phyloP scores from a whole-genome alignment of 2,888 invertebrate genomes.

The Dicyrtoma fusca region DNA sequence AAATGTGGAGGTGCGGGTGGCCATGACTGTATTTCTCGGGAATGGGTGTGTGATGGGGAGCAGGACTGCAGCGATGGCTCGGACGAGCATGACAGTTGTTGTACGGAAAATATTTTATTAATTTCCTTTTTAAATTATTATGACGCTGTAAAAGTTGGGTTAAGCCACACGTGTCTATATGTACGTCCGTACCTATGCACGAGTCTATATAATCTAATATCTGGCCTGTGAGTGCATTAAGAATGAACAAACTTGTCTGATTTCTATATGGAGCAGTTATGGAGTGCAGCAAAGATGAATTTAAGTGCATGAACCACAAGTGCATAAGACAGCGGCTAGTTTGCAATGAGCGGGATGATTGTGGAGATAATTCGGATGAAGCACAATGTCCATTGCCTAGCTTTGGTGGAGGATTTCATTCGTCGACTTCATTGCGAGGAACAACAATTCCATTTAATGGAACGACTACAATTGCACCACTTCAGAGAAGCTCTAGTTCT shows the following conservation, averaged over 20 bases:
- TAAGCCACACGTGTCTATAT: too few relatives aligned
- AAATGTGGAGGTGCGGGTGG: slow-evolving; percentile 36
- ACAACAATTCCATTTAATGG: slow-evolving; percentile 9
- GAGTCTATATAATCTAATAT: too few relatives aligned
- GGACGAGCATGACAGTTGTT: slow-evolving; percentile 57
- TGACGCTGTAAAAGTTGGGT: background rate
- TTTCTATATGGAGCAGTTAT: slow-evolving; percentile 18
- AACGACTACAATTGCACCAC: slow-evolving; percentile 19
- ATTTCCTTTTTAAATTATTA: background rate
- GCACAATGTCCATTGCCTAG: slow-evolving; percentile 18
- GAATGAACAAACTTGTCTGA: background rate
- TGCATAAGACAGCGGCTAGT: slow-evolving; percentile 46
- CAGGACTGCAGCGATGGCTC: slow-evolving; percentile 63
- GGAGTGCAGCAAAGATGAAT: slow-evolving; percentile 34
- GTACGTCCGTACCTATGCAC: too few relatives aligned
- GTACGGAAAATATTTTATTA: slow-evolving; percentile 29
- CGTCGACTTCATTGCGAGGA: background rate
- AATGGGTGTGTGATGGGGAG: slow-evolving; percentile 50
- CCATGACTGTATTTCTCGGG: slow-evolving; percentile 40
- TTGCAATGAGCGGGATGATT: slow-evolving; percentile 54
- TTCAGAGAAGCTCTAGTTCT: background rate
- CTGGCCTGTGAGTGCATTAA: too few relatives aligned
- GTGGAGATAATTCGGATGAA: slow-evolving; percentile 54
- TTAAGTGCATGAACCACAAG: slow-evolving; percentile 44
- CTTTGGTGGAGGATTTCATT: background rate